Evolutionary conservation across 2,797 vertebrate species (phyloP), one percentile per base, ranked within the genome.

Genomic region (Clarias laeviceps): DNA sequence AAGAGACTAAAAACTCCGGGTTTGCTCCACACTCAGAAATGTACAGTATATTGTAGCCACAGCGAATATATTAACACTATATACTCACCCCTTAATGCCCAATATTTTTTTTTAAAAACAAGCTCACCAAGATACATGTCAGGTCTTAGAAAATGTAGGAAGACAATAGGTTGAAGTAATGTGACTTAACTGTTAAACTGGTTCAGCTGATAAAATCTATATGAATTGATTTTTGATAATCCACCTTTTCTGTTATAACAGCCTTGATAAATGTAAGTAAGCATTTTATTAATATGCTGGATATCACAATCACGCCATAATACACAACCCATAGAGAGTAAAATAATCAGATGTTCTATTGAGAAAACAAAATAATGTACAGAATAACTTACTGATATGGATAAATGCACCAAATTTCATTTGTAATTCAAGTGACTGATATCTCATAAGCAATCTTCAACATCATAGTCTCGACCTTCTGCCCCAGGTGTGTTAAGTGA

Each of bases 271-370:
- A 50, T 29, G 54, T 5, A 24, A 57, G 32, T 32, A 32, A 72
- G n/a, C 45, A 14, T 61, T 74, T 80, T 65, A 78, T 27, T 82
- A 11, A 70, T n/a, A 57, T n/a, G n/a, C 29, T 62, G 32, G 57
- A 34, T 61, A 61, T 24, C 50, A 40, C 32, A 29, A 54, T 68
- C 56, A 62, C 37, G 29, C 57, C 18, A 24, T 59, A 29, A 57
- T 34, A 18, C 29, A 57, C 20, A 76, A 50, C 22, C 24, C 11
- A 29, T 56, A 27, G n/a, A 54, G 20, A 3, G 15, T 56, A 76
- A 76, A 76, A 76, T 29, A 50, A 74, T 74, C n/a, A 54, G 15
- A 20, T 29, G 7, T 74, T 54, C 54, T n/a, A 56, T 74, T 74
- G 17, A 15, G 29, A 74, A 74, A 56, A 56, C 2, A 56, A 4